A percentile compares a stretch with the other conserved stretches of the same genome.
Conservation (phyloP, 1,140 invertebrate species). For the Zeugodacus cucurbitae region DNA sequence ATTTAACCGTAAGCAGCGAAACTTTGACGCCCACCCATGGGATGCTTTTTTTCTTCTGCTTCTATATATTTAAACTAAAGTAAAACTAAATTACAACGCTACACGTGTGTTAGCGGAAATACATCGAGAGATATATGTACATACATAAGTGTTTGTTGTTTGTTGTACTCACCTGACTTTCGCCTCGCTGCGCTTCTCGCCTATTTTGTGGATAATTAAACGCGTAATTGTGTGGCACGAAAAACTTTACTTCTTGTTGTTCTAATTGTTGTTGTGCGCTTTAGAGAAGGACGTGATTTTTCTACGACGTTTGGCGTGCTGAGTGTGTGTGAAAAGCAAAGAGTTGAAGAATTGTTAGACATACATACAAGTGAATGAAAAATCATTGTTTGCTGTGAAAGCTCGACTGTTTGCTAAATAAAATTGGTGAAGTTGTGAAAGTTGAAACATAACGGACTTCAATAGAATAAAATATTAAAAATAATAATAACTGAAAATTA, state of each 20-base stretch:
- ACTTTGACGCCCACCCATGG: neutral
- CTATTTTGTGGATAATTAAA: conserved; percentile 44
- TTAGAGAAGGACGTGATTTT: conserved; percentile 28
- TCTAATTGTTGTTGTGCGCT: neutral
- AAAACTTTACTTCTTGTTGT: neutral
- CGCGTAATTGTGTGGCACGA: conserved; percentile 22
- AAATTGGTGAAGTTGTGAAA: neutral
- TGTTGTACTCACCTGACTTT: conserved; percentile 12
- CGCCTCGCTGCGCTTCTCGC: neutral
- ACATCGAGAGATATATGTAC: too few relatives aligned
- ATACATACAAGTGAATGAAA: neutral
- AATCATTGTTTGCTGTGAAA: neutral
- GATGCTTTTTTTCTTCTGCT: neutral
- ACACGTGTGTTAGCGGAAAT: neutral
- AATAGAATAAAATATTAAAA: neutral
- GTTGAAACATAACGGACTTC: neutral
- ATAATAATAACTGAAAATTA: neutral
- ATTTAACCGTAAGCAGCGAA: neutral
- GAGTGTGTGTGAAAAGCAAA: neutral
- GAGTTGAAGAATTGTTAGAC: neutral
- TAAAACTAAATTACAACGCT: conserved; percentile 9
- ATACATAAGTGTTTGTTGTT: too few relatives aligned
- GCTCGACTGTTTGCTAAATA: neutral
- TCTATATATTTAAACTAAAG: neutral
- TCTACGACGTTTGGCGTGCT: neutral